Evolutionary conservation across 2,113 vertebrate genomes (phyloP).

Genomic region (Pardalotus punctatus): DNA sequence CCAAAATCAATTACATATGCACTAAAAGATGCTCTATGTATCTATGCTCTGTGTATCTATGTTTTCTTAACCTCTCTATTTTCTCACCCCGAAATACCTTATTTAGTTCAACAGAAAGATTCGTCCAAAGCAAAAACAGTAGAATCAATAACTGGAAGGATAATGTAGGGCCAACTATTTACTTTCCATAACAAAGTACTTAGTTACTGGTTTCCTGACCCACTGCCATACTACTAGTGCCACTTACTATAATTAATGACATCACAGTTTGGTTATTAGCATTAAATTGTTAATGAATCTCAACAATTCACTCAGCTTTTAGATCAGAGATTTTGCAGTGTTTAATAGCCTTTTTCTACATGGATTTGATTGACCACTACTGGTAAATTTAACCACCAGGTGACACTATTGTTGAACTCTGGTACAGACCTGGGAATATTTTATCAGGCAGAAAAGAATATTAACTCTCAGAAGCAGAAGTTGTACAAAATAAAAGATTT

Average conservation of each 20-base stretch:
- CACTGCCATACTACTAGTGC: not conserved
- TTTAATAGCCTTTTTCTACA: not conserved
- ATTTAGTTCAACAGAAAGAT: not conserved
- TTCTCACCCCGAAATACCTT: not conserved
- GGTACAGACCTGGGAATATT: not conserved
- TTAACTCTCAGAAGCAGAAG: not conserved
- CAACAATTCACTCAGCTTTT: not conserved
- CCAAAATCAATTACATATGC: not conserved
- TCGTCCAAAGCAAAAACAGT: not conserved
- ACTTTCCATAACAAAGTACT: not conserved
- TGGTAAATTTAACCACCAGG: conserved; percentile 45
- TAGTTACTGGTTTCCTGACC: not conserved
- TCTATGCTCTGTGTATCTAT: not conserved
- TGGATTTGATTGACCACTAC: not conserved
- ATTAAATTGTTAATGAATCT: not conserved
- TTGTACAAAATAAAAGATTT: not conserved
- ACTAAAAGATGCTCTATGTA: not conserved
- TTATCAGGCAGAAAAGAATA: not conserved
- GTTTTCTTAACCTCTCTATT: not conserved
- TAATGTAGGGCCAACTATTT: not conserved
- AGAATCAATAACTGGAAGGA: not conserved
- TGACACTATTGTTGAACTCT: conserved; percentile 50
- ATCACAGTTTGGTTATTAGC: not conserved
- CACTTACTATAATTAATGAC: not conserved
- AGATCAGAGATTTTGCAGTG: not conserved